Evolutionary conservation across 2,797 vertebrate genomes (phyloP), one percentile per base, ranked within the genome.

Genomic region (Dromococcyx pavoninus): DNA sequence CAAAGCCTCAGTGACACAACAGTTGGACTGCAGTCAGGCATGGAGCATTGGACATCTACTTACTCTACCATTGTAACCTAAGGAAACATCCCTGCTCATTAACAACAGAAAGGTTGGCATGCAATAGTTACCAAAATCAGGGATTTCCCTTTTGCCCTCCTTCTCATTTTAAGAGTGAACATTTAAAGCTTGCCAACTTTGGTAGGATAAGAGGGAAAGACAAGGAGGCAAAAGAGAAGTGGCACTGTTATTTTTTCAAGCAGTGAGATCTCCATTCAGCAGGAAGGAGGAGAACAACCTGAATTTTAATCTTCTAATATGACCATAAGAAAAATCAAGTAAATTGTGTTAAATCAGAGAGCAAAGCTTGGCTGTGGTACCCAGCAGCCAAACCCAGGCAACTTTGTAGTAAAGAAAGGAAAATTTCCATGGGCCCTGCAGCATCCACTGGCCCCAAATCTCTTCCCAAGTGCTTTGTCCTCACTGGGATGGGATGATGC

Each of bases 401-500:
- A 27, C 1, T 3, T 7, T 54, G 66, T 54, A 56, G 46, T 54
- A 89, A 91, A 57, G 14, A 4, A 51, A 81, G 77, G 8, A 32
- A 71, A 83, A 44, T 53, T 54, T 39, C 46, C 30, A 7, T 6
- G 3, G 19, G 19, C 2, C 4, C 21, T 88, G 50, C 9, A 57
- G 72, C 33, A 89, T 35, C 25, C n/a, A 35, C 46, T 7, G 13
- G 19, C 21, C 56, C 35, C 61, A 37, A 10, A 16, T 27, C 32
- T 66, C 66, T 43, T 46, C 18, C 60, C 73, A 67, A 18, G 33
- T 48, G 35, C 39, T 50, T 48, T 57, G 30, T 30, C 60, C 25
- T 66, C 5, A 1, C 10, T 41, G 0, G 1, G 33, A 24, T 19
- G 65, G 41, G 14, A 53, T 8, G 2, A 10, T 75, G 43, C 30